Evolutionary conservation across 2,888 invertebrate genomes (phyloP), one percentile per base, ranked within the genome.

Genomic region (Diarsia brunnea): DNA sequence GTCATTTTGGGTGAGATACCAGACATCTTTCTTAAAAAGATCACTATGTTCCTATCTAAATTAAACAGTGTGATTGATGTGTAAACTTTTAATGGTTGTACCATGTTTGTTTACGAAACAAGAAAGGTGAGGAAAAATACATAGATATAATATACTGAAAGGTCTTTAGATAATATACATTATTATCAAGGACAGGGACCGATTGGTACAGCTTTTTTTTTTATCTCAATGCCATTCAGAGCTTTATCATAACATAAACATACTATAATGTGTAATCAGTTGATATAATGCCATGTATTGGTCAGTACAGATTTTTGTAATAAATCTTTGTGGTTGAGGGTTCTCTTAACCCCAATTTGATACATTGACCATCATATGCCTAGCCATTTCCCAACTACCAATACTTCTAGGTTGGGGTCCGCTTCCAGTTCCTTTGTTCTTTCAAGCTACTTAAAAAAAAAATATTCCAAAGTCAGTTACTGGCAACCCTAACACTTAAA

Each of bases 21-120:
- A 31, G 4, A 4, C 2, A 31, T 31, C 38, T 72, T 47, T 79
- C 19, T 47, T 71, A 7, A 5, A 51, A 53, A 53, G 19, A 70
- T 70, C 27, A n/a, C 21, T 58, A 43, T 11, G 19, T 45, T 31
- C 43, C 43, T 51, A 74, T 75, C 75, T 74, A 51, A 24, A 7
- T 31, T 49, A 73, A 64, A 80, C 74, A 77, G 1, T 73, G 21
- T 77, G 74, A 80, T 77, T 80, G 77, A 77, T 74, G 73, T 55
- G 63, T 47, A 55, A 80, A 80, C 43, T 64, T 16, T 2, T 10
- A 12, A 16, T 63, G 27, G 27, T 24, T 43, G 3, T 38, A 47
- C 19, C 8, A 27, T 80, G 53, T 80, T 72, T 77, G 47, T 47
- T 73, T 8, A 45, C 1, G 0, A 45, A 63, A 80, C 31, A 31